phyloP scores from a whole-genome alignment of 2,113 vertebrate genomes.

The Cervus canadensis region DNA sequence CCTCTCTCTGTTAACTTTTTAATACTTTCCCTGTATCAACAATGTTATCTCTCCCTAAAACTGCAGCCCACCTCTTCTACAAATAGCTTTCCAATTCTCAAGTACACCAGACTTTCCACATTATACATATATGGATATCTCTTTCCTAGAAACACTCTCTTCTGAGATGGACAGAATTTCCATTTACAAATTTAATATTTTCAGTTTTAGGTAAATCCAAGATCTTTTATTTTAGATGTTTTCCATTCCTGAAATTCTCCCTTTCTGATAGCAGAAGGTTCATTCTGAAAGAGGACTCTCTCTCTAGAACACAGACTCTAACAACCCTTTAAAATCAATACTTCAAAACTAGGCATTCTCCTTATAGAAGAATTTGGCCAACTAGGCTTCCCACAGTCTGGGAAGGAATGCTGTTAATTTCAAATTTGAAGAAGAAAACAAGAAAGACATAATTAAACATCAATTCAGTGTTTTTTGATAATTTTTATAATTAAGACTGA shows the following conservation, averaged over 20 bases:
- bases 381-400: neutral
- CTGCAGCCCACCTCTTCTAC: neutral
- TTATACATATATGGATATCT: neutral
- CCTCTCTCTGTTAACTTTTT: neutral
- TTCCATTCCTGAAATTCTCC: neutral
- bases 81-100: neutral
- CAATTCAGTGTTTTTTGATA: neutral
- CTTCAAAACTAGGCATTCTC: neutral
- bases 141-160: slow-evolving; percentile 24
- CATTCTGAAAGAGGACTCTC: neutral
- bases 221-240: neutral
- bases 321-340: neutral
- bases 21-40: neutral
- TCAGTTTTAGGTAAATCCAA: slow-evolving; percentile 23
- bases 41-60: neutral
- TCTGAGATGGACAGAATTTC: slow-evolving; percentile 13
- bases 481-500: neutral
- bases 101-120: neutral
- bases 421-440: slow-evolving; percentile 25
- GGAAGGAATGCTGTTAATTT: neutral
- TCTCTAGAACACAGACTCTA: neutral
- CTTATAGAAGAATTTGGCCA: neutral
- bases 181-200: neutral
- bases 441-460: neutral
- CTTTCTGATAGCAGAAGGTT: neutral